phyloP scores from a whole-genome alignment of 2,113 vertebrate genomes.

The Mobula birostris region DNA sequence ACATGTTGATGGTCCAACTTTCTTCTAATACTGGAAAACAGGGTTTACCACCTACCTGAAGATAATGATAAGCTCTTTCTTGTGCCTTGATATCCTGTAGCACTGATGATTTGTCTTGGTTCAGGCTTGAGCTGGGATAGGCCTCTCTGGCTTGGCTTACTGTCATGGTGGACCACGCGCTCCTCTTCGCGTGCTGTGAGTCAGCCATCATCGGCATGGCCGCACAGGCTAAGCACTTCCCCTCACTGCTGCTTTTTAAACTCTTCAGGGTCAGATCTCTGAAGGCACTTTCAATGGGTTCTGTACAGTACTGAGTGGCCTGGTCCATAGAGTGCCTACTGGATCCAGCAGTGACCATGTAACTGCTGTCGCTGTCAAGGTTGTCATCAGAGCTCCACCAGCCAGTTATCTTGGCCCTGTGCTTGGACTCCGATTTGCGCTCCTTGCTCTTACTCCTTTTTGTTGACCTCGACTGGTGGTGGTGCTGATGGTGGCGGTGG shows the following conservation, averaged over 20 bases:
- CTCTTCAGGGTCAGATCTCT: slow-evolving; percentile 93
- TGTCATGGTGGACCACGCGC: slow-evolving; percentile 96
- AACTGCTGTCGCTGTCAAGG: slow-evolving; percentile 96
- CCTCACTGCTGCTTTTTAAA: slow-evolving; percentile 69
- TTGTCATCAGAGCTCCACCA: slow-evolving; percentile 99
- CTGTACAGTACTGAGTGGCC: slow-evolving; percentile 68
- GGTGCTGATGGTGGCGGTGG: slow-evolving; percentile 70
- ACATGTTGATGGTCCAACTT: background rate
- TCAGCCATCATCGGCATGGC: slow-evolving; percentile 78
- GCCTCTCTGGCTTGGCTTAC: slow-evolving; percentile 94
- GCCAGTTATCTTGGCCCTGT: slow-evolving; percentile 80
- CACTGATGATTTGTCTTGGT: slow-evolving; percentile 81
- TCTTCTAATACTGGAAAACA: background rate
- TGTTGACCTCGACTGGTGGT: slow-evolving; percentile 76
- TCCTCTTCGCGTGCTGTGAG: slow-evolving; percentile 85
- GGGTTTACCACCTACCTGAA: slow-evolving; percentile 70
- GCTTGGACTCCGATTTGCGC: slow-evolving; percentile 67
- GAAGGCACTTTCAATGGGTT: slow-evolving; percentile 88
- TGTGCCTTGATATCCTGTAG: slow-evolving; percentile 83
- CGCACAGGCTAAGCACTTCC: slow-evolving; percentile 87
- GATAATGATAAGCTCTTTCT: slow-evolving; percentile 86
- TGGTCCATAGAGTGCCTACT: slow-evolving; percentile 57
- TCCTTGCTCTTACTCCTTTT: slow-evolving; percentile 88
- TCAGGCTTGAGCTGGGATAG: slow-evolving; percentile 65
- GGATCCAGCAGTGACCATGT: slow-evolving; percentile 59